These are phyloP conservation scores for Myotis daubentonii DNA, from an alignment of 2,797 vertebrate genomes.

Conservation along the genomic window DNA sequence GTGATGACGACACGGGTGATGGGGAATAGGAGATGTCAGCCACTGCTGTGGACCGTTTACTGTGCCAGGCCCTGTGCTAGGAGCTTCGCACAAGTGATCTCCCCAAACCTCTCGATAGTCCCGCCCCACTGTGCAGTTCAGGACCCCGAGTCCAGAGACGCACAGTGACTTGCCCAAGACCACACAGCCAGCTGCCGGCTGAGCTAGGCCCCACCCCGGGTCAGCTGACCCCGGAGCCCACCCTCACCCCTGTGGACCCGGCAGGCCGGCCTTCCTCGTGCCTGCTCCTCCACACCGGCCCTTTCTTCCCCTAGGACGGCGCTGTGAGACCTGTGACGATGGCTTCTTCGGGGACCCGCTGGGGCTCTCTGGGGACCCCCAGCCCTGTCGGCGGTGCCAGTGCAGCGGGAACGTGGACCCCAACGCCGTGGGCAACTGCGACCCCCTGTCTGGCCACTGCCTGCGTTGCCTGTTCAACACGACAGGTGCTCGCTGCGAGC, in stretches of 20 bases:
- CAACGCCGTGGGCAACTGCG: slow-evolving; percentile 92
- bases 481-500: slow-evolving; percentile 88
- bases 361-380: slow-evolving; percentile 85
- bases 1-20: accelerated
- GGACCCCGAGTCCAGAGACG: not conserved
- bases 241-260: accelerated
- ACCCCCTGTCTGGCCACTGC: slow-evolving; percentile 90
- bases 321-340: slow-evolving; percentile 94
- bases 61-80: not conserved
- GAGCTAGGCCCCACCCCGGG: not conserved
- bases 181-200: not conserved
- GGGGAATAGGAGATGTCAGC: accelerated
- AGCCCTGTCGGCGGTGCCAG: slow-evolving; percentile 88
- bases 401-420: slow-evolving; percentile 92
- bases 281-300: not conserved
- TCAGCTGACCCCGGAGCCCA: not conserved
- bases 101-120: accelerated
- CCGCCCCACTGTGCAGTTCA: accelerated
- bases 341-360: slow-evolving; percentile 94
- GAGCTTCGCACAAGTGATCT: not conserved
- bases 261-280: accelerated
- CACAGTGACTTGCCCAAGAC: accelerated
- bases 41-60: accelerated
- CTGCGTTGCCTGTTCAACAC: slow-evolving; percentile 93
- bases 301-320: slow-evolving; percentile 85